Base-by-base conservation (phyloP, 2,888 invertebrate genomes). In the Ennomos quercinarius region DNA sequence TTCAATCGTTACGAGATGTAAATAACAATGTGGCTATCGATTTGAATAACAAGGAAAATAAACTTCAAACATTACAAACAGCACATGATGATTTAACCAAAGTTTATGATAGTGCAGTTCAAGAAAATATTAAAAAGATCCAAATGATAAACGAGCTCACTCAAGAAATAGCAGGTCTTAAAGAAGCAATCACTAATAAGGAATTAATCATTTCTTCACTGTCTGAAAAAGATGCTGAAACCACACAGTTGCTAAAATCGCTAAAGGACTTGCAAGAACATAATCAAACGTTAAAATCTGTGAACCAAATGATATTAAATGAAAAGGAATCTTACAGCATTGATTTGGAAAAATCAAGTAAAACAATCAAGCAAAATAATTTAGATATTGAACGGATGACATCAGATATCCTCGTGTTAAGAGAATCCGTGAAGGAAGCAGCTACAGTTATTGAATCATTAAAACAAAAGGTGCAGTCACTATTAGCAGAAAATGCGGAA, bases 361-460 rank as follows among this genome's bases (percentile, higher is more conserved):
- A 77, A 8, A 84, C 77, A 9, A 80, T 87, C 12, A 78, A 77
- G 60, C 73, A 80, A 8, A 87, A 88, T 59, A 81, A 86, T 43
- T 68, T 73, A 2, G 86, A 85, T 52, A 66, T 93, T 34, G 83
- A 87, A 38, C 77, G 75, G 17, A 84, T 93, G 71, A 78, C 90
- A 1, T 73, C 83, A 6, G 87, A 91, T 56, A 80, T 87, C 58
- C 57, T 84, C 10, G 66, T 79, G n/a, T 68, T 91, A n/a, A 82
- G 76, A 66, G 81, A 86, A 63, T 76, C 84, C 1, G 70, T 87
- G 0, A 84, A 84, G 45, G 82, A 89, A 11, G 81, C 87, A 36
- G 77, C 79, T 4, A 65, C 72, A 9, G 66, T 78, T 2, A 83
- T 87, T 57, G 83, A 89, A 3, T 84, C 78, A 46, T 67, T 92